phyloP scores from a whole-genome alignment of 2,888 invertebrate species.

The Chymomyza fuscimana region DNA sequence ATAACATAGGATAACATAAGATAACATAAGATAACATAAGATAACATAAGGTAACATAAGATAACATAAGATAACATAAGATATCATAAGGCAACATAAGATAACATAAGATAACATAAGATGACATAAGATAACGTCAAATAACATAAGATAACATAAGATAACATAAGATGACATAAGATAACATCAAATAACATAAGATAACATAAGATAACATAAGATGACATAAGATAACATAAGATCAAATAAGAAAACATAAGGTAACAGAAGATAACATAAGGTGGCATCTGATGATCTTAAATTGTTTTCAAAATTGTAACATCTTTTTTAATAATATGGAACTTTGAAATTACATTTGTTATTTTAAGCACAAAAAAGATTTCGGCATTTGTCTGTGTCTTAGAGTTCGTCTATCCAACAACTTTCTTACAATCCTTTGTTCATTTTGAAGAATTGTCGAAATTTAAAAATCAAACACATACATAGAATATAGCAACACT shows the following conservation, averaged over 20 bases:
- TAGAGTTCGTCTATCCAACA: background rate
- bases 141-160: background rate
- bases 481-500: constrained; percentile 49
- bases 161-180: background rate
- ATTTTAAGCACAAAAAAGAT: no score
- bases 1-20: background rate
- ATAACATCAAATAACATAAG: no score
- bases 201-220: no score
- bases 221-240: no score
- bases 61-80: background rate
- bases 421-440: background rate
- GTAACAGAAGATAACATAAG: background rate
- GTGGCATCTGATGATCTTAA: background rate
- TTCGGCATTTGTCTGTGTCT: no score
- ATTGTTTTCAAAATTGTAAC: background rate
- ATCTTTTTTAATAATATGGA: no score
- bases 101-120: background rate
- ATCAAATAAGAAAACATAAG: no score
- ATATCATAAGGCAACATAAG: background rate
- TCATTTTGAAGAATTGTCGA: background rate
- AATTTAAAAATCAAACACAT: constrained; percentile 21
- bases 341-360: no score
- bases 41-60: background rate
- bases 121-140: background rate
- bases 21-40: background rate